A percentile compares a stretch with the other conserved stretches of the same genome.
These are phyloP conservation scores for Pelosia muscerda DNA, from an alignment of 2,888 invertebrate species.

Conservation along the genomic window DNA sequence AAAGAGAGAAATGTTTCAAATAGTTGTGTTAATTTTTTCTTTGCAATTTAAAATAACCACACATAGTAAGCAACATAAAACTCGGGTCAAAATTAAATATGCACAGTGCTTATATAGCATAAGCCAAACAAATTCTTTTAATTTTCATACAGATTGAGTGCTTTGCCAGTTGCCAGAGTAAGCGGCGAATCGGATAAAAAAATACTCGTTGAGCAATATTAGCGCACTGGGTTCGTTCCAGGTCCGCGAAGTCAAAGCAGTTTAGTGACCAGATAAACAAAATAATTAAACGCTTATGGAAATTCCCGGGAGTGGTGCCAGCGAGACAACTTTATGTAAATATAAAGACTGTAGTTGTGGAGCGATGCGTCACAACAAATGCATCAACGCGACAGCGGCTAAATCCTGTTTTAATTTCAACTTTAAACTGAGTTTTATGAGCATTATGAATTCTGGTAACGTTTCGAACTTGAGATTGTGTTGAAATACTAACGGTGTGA, in stretches of 20 bases:
- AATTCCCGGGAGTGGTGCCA: constrained; percentile 58
- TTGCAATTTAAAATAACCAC: background rate
- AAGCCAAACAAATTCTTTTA: background rate
- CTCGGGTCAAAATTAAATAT: background rate
- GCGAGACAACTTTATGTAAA: constrained; percentile 63
- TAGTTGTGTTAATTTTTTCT: too few species aligned
- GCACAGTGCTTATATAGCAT: background rate
- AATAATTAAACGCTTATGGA: constrained; percentile 80
- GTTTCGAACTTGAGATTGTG: constrained; percentile 25
- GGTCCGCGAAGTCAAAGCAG: constrained; percentile 64
- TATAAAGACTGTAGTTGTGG: constrained; percentile 38
- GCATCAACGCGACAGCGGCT: constrained; percentile 58
- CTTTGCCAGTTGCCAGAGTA: constrained; percentile 28
- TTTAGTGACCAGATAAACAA: constrained; percentile 82
- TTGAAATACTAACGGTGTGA: constrained; percentile 24
- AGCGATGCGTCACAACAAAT: constrained; percentile 57
- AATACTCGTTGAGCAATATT: constrained; percentile 31
- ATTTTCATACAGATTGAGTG: constrained; percentile 15
- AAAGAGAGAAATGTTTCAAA: background rate
- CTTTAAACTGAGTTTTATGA: constrained; percentile 60
- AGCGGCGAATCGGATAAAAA: constrained; percentile 32
- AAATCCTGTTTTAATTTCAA: constrained; percentile 68
- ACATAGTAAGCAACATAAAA: background rate
- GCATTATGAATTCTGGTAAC: constrained; percentile 58
- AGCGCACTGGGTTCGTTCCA: constrained; percentile 58